Base-by-base conservation (phyloP, 2,797 vertebrate species). In the Serranus cabrilla region DNA sequence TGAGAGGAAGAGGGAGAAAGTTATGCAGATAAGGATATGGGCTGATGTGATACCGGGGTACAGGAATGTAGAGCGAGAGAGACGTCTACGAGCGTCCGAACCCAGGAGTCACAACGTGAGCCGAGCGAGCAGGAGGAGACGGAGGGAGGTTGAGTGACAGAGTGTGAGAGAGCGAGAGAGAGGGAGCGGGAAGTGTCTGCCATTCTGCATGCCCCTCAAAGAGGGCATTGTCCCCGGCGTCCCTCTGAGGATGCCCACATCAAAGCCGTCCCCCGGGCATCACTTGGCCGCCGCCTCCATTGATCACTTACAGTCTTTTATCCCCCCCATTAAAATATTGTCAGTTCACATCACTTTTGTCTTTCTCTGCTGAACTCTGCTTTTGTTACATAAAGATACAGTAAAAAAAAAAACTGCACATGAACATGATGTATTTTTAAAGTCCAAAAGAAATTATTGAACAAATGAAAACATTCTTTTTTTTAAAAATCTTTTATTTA, bases 271-370 rank as follows among this genome's bases (percentile, higher is more conserved):
- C 86, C 88, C 91, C 78, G 90, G 89, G 91, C 94, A 96, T 96
- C 95, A 95, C 90, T 96, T 93, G 90, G 92, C 69, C 78, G 92
- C 95, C 95, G 94, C 93, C 89, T 85, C 90, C 91, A 94, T 96
- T 96, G 95, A 96, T 97, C 96, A 96, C 92, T 95, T 96, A 95
- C 96, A 95, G 78, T 91, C 93, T 93, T 96, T 96, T 93, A 92
- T 96, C 87, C 80, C 88, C 81, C 88, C 94, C 93, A 96, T 94
- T 94, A 94, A 94, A 95, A 95, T 95, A 94, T 94, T 95, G 95
- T 95, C 94, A 91, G 92, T 95, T 95, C 94, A 90, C 91, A 96
- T 96, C 93, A 93, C 93, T 94, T 93, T 93, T 93, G 93, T 95
- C 91, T 94, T 93, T 94, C 93, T 93, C 94, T 94, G 92, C 89